A percentile compares a stretch with the other conserved stretches of the same genome.
Conservation (phyloP, 2,113 vertebrate genomes). For the Oxyura jamaicensis region DNA sequence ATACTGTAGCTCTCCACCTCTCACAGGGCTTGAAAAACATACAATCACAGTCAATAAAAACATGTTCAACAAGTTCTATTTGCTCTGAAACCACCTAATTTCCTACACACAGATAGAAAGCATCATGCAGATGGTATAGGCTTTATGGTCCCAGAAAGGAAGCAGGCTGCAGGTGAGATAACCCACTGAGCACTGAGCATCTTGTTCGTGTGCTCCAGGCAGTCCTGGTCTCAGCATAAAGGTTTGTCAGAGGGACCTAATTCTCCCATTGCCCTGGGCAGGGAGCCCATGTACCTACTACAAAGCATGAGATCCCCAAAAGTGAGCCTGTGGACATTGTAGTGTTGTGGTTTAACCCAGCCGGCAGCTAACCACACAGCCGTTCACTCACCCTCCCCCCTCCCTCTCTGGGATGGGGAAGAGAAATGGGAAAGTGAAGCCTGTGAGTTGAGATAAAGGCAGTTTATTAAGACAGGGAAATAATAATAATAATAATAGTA, state of each 20-base stretch:
- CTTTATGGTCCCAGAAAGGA: not conserved
- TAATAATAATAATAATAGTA: no score
- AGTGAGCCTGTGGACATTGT: not conserved
- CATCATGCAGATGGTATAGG: not conserved
- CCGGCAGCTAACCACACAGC: no score
- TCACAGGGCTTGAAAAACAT: not conserved
- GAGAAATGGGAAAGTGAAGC: no score
- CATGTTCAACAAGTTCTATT: not conserved
- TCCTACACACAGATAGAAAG: not conserved
- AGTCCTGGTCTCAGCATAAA: not conserved
- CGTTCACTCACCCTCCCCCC: no score
- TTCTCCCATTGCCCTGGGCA: not conserved
- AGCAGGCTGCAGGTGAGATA: not conserved
- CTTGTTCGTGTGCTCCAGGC: accelerated
- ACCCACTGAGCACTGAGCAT: not conserved
- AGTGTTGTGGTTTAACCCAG: no score
- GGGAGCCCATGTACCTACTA: not conserved
- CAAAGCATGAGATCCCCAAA: not conserved
- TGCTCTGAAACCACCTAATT: not conserved
- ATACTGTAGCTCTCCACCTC: not conserved
- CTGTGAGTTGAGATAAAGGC: no score
- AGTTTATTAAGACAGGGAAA: no score
- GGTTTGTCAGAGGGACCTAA: not conserved
- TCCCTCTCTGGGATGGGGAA: no score
- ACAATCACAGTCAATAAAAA: not conserved